Evolutionary conservation across 1,140 invertebrate species (phyloP), one percentile per base, ranked within the genome.

Genomic region (Drosophila rufa): DNA sequence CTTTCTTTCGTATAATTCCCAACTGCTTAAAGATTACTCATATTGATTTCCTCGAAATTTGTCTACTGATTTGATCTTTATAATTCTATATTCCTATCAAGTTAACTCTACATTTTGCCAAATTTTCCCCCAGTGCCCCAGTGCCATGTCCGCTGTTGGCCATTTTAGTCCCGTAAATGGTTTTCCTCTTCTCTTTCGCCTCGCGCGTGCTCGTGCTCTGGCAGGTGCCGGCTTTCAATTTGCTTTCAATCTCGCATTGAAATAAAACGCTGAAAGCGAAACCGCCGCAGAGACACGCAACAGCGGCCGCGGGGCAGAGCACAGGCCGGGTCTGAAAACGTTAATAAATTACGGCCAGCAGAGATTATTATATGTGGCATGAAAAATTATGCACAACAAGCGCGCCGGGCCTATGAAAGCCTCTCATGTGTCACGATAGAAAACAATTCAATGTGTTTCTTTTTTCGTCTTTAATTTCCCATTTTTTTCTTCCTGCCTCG

Each of bases 401-500:
- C 61, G 45, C 50, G 38, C 25, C 30, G 43, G 36, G 43, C 53
- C 51, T 71, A 25, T 73, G 58, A 68, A 82, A 75, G 48, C 62
- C 67, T 82, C 80, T 78, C 80, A 82, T 67, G 71, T 82, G 79
- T 81, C 79, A 81, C 79, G 79, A 81, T 80, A 80, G 59, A 80
- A 80, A 80, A 69, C 64, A 53, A 74, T 74, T 74, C 70, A 61
- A 53, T 74, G 62, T 55, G 47, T 51, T 60, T 74, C 42, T 42
- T 57, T 70, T 55, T 58, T 56, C 53, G 45, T 40, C 55, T 73
- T 59, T 43, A 58, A 43, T 43, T 71, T 59, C 14, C 53, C 45
- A 22, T 19, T 47, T 40, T 36, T 69, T 43, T 33, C 14, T 7
- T n/a, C 5, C 25, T 12, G 14, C 30, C 51, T 38, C 12, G 55